A percentile compares a stretch with the other conserved stretches of the same genome.
Conservation (phyloP, 2,113 vertebrate genomes). For the Diadophis punctatus region DNA sequence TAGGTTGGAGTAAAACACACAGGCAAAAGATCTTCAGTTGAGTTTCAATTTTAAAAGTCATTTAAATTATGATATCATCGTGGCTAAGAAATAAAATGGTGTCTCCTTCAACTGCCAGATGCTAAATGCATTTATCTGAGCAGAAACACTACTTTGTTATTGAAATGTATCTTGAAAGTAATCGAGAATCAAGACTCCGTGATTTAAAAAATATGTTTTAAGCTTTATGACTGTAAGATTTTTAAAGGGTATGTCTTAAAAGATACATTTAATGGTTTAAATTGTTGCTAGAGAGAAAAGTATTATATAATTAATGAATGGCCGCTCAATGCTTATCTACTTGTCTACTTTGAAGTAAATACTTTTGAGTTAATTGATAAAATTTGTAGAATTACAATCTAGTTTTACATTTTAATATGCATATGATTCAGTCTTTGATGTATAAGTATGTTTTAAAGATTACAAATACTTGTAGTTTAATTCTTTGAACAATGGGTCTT, state of each 20-base stretch:
- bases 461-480: background rate
- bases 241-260: background rate
- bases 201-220: background rate
- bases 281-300: background rate
- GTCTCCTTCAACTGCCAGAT: background rate
- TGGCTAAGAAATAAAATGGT: background rate
- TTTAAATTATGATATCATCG: background rate
- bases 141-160: background rate
- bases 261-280: background rate
- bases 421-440: background rate
- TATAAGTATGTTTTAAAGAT: background rate
- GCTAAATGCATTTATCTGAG: background rate
- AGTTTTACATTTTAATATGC: background rate
- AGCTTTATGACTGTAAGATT: background rate
- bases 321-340: background rate
- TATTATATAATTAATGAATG: background rate
- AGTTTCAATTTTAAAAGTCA: background rate
- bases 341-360: background rate
- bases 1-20: background rate
- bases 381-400: background rate
- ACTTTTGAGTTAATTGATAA: background rate
- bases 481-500: background rate
- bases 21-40: background rate
- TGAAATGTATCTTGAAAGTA: background rate
- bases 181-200: background rate